phyloP scores from a whole-genome alignment of 2,888 invertebrate genomes.

The Diarsia mendica region DNA sequence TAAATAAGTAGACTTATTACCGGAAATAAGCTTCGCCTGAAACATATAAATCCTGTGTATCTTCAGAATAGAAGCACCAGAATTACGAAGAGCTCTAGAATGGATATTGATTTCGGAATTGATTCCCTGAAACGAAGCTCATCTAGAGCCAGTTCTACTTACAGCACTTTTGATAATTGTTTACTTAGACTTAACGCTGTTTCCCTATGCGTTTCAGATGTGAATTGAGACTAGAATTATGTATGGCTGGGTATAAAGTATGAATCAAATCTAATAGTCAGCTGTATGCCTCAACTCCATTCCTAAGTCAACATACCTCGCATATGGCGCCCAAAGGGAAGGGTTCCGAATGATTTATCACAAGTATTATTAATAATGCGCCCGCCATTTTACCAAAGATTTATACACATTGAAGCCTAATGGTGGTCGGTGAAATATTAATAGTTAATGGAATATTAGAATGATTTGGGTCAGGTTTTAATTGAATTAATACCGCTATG shows the following conservation, averaged over 20 bases:
- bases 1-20: background rate
- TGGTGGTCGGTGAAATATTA: conserved; percentile 70
- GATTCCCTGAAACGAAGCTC: background rate
- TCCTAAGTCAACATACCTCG: conserved; percentile 46
- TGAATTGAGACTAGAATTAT: background rate
- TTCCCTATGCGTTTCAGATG: background rate
- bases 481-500: conserved; percentile 59
- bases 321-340: conserved; percentile 48
- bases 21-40: background rate
- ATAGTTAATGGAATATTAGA: conserved; percentile 69
- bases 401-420: conserved; percentile 59
- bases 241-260: background rate
- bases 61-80: background rate
- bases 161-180: conserved; percentile 17
- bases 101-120: background rate
- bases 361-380: conserved; percentile 58
- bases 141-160: background rate
- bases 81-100: background rate
- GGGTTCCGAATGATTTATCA: conserved; percentile 60
- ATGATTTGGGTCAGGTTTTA: conserved; percentile 56
- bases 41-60: conserved; percentile 2
- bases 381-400: conserved; percentile 55
- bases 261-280: conserved; percentile 8
- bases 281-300: conserved; percentile 19
- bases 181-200: conserved; percentile 9